Percentiles rank a stretch among this genome's conserved stretches.
phyloP scores from a whole-genome alignment of 2,888 invertebrate species.

The Scaptomyza polygonia region DNA sequence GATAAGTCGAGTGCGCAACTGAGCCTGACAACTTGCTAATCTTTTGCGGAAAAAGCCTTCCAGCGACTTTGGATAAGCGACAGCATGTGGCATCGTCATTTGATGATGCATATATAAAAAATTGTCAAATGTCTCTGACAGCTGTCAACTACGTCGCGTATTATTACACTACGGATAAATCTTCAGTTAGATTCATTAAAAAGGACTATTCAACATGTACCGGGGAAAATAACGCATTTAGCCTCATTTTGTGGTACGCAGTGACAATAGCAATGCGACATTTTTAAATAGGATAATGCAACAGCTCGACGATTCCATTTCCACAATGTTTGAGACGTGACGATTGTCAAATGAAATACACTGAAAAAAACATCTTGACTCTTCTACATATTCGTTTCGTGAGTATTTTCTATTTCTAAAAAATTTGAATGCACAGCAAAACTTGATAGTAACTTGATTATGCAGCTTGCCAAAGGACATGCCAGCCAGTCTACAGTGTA shows the following conservation, averaged over 20 bases:
- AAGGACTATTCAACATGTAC: slow-evolving; percentile 35
- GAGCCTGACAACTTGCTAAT: slow-evolving; percentile 63
- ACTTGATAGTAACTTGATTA: no score
- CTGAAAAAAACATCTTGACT: background rate
- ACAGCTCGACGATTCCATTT: background rate
- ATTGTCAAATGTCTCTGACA: slow-evolving; percentile 61
- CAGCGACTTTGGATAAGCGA: slow-evolving; percentile 29
- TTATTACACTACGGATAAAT: slow-evolving; percentile 22
- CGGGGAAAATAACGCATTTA: slow-evolving; percentile 39
- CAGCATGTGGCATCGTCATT: slow-evolving; percentile 56
- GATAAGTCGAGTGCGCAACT: slow-evolving; percentile 20
- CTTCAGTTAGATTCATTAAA: slow-evolving; percentile 18
- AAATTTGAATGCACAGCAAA: no score
- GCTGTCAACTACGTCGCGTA: slow-evolving; percentile 56
- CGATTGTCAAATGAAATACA: slow-evolving; percentile 3
- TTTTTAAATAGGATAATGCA: slow-evolving; percentile 19
- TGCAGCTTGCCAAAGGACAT: background rate
- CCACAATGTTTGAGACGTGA: slow-evolving; percentile 2
- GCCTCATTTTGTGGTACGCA: slow-evolving; percentile 48
- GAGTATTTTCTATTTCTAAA: no score
- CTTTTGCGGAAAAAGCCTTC: slow-evolving; percentile 18
- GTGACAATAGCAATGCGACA: slow-evolving; percentile 5
- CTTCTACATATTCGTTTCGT: no score
- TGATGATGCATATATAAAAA: slow-evolving; percentile 64
- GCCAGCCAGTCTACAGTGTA: background rate